phyloP scores from a whole-genome alignment of 1,140 invertebrate genomes.

The Zaprionus taronus region DNA sequence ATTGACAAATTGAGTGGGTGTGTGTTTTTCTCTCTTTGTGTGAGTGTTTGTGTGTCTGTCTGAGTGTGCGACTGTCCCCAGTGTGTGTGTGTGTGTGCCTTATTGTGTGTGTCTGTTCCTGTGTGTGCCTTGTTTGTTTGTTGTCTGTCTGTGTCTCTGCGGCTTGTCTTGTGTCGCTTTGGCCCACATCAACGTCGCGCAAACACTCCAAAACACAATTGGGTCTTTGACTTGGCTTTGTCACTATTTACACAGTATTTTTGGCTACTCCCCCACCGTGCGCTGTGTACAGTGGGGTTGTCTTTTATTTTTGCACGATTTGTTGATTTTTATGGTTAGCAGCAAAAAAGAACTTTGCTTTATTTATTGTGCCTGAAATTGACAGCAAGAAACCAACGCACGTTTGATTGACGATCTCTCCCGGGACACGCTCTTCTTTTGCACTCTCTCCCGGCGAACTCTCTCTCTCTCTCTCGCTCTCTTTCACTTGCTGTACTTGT shows the following conservation, averaged over 20 bases:
- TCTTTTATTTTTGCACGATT: slow-evolving; percentile 57
- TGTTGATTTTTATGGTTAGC: slow-evolving; percentile 71
- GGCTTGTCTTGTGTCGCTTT: slow-evolving; percentile 24
- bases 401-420: slow-evolving; percentile 20
- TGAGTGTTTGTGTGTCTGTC: slow-evolving; percentile 27
- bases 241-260: slow-evolving; percentile 3
- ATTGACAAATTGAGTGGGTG: slow-evolving; percentile 48
- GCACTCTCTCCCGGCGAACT: background rate
- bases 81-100: slow-evolving; percentile 12
- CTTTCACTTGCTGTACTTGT: slow-evolving; percentile 32
- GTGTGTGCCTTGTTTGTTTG: background rate
- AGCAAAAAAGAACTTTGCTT: slow-evolving; percentile 45
- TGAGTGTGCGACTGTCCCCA: background rate
- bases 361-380: slow-evolving; percentile 66
- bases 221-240: background rate
- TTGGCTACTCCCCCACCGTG: slow-evolving; percentile 7
- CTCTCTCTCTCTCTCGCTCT: slow-evolving; percentile 9
- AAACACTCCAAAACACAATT: slow-evolving; percentile 1
- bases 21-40: slow-evolving; percentile 4
- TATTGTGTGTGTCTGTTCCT: slow-evolving; percentile 2
- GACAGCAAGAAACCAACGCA: slow-evolving; percentile 40
- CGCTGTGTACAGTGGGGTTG: background rate
- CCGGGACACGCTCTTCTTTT: background rate
- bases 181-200: background rate
- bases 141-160: background rate